These are phyloP conservation scores for Solenopsis fugax DNA, from an alignment of 1,140 invertebrate species.

Conservation along the genomic window DNA sequence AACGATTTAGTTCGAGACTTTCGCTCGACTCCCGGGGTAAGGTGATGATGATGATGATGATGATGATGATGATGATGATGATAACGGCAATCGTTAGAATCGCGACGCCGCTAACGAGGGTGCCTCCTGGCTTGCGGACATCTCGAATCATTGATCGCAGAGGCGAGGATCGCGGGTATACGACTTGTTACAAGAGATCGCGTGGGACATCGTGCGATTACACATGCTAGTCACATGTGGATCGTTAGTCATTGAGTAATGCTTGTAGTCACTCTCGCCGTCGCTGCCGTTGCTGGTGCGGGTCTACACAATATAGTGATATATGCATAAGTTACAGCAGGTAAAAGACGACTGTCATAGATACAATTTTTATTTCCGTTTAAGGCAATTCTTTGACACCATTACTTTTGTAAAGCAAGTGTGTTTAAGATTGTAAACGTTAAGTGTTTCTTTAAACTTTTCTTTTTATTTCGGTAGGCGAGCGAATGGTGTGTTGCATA, in stretches of 20 bases:
- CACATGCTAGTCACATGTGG: slow-evolving; percentile 65
- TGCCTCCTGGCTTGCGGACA: not conserved
- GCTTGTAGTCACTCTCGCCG: slow-evolving; percentile 69
- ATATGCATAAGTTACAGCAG: slow-evolving; percentile 60
- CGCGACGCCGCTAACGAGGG: slow-evolving; percentile 11
- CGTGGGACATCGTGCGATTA: slow-evolving; percentile 14
- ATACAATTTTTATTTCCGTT: not conserved
- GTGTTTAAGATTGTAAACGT: no score
- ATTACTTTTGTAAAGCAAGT: not conserved
- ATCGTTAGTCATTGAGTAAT: slow-evolving; percentile 73
- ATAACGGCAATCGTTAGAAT: slow-evolving; percentile 4
- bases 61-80: not conserved
- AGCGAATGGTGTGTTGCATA: no score
- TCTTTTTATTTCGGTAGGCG: no score
- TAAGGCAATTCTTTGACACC: not conserved
- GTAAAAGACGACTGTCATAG: not conserved
- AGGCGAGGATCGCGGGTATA: slow-evolving; percentile 1
- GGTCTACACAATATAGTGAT: slow-evolving; percentile 72
- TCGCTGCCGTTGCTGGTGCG: slow-evolving; percentile 56
- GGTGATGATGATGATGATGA: slow-evolving; percentile 2
- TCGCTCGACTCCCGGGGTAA: slow-evolving; percentile 10
- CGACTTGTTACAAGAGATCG: not conserved
- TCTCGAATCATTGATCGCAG: not conserved
- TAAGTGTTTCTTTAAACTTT: no score
- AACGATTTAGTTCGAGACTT: slow-evolving; percentile 34